Conservation (phyloP, 2,797 vertebrate genomes). For the Hippocampus kuda region DNA sequence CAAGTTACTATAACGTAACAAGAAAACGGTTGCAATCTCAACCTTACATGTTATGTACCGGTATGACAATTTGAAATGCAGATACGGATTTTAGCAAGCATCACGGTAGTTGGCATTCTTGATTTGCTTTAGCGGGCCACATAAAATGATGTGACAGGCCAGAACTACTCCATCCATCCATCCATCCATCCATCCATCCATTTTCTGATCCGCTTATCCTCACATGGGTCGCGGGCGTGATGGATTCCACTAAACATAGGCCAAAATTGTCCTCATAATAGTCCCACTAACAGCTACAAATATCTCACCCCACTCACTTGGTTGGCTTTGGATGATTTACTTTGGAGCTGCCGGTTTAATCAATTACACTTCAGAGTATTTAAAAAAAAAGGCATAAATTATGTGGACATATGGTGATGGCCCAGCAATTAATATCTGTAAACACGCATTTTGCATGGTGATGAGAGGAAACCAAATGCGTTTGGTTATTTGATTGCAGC, state of each 20-base stretch:
- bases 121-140: no score
- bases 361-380: conserved; percentile 61
- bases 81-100: no score
- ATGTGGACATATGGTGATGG: conserved; percentile 61
- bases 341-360: conserved; percentile 57
- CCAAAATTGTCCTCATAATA: background rate
- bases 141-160: no score
- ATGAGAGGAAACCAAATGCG: conserved; percentile 41
- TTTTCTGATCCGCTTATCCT: no score
- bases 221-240: background rate
- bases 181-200: no score
- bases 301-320: conserved; percentile 16
- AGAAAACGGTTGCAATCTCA: no score
- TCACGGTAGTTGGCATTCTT: no score
- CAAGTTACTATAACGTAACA: no score
- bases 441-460: conserved; percentile 62
- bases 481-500: conserved; percentile 51
- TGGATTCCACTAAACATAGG: conserved; percentile 13
- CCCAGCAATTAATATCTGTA: conserved; percentile 65
- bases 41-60: no score
- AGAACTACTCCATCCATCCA: no score
- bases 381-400: conserved; percentile 47
- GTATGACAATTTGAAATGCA: no score
- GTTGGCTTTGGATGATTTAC: conserved; percentile 45
- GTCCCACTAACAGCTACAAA: conserved; percentile 5